phyloP scores from a whole-genome alignment of 2,113 vertebrate genomes.

The Lanius collurio region DNA sequence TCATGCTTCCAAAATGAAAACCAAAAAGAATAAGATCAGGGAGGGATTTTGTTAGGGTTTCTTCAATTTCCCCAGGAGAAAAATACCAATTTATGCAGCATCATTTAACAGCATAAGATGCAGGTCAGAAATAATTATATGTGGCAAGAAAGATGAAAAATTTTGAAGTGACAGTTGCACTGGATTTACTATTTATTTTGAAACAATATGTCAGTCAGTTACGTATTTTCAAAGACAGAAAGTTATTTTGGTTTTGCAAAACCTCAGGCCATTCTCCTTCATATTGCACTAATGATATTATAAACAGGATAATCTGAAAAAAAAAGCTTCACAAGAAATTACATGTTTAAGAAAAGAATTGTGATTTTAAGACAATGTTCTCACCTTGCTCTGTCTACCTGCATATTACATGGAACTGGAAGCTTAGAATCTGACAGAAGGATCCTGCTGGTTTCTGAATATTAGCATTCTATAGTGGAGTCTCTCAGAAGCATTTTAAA shows the following conservation, averaged over 20 bases:
- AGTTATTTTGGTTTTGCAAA: neutral
- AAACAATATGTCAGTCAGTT: neutral
- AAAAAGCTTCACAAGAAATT: neutral
- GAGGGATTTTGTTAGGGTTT: neutral
- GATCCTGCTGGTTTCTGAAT: neutral
- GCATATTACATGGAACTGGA: rapidly evolving
- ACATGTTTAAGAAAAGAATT: neutral
- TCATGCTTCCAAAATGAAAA: neutral
- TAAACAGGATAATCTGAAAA: neutral
- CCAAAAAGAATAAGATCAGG: neutral
- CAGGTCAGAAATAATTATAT: neutral
- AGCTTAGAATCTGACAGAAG: neutral
- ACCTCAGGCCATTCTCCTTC: neutral
- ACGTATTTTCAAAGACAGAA: neutral
- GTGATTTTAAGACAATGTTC: neutral
- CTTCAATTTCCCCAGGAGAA: neutral
- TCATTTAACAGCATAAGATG: neutral
- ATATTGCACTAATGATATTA: neutral
- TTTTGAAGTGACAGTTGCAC: neutral
- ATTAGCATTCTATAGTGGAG: neutral
- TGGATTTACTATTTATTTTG: neutral
- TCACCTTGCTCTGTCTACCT: neutral
- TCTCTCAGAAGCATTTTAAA: neutral
- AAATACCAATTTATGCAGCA: neutral
- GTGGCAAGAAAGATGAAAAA: neutral